phyloP scores from a whole-genome alignment of 2,888 invertebrate genomes.

The Sacculina carcini region DNA sequence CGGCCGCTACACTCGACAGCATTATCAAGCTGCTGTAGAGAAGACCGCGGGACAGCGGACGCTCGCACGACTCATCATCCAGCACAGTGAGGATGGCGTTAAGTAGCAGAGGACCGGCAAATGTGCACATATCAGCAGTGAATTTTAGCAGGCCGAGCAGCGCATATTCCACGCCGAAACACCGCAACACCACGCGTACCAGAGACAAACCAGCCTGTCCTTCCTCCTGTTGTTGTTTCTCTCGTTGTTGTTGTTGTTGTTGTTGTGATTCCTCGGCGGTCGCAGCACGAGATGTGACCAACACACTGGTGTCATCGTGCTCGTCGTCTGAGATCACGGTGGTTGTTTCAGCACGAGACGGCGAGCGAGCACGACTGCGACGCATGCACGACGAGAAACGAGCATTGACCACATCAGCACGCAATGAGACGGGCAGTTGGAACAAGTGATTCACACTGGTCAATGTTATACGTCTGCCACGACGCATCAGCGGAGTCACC shows the following conservation, averaged over 20 bases:
- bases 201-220: constrained; percentile 21
- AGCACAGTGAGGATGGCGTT: constrained; percentile 53
- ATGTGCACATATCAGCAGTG: constrained; percentile 50
- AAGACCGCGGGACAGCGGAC: constrained; percentile 28
- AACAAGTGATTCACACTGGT: constrained; percentile 20
- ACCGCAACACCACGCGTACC: constrained; percentile 38
- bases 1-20: constrained; percentile 37
- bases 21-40: constrained; percentile 38
- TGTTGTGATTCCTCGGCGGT: not conserved
- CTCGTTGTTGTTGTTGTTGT: not conserved
- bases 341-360: not conserved
- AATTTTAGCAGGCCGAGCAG: constrained; percentile 56
- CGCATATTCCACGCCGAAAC: constrained; percentile 58
- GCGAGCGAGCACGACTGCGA: not conserved
- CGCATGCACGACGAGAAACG: not conserved
- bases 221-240: not conserved
- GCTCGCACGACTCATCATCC: constrained; percentile 38
- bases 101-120: constrained; percentile 66
- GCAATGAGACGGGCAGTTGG: constrained; percentile 12
- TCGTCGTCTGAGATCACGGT: not conserved
- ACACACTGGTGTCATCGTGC: not conserved
- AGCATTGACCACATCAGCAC: constrained; percentile 9
- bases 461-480: constrained; percentile 45
- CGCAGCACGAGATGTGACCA: not conserved
- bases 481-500: constrained; percentile 58